Conservation (phyloP, 2,888 invertebrate genomes). For the Fragum fragum region DNA sequence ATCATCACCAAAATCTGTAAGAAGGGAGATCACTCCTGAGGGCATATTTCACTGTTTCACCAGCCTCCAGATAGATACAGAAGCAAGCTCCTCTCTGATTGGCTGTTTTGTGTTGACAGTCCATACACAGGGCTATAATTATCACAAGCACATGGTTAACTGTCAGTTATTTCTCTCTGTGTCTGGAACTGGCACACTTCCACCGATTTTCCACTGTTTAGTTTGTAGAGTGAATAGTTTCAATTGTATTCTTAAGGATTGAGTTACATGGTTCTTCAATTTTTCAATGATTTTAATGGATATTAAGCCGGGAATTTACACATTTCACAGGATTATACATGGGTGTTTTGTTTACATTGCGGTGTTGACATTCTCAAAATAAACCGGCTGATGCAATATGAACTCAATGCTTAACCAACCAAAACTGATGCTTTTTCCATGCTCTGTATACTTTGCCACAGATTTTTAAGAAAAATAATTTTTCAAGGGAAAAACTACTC, state of each 20-base stretch:
- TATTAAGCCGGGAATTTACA: neutral
- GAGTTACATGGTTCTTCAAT: neutral
- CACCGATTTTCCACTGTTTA: conserved; percentile 4
- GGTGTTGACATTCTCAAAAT: conserved; percentile 19
- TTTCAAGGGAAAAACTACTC: neutral
- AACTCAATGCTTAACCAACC: conserved; percentile 17
- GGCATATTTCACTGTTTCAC: conserved; percentile 18
- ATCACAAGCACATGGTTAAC: conserved; percentile 60
- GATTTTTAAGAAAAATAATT: neutral
- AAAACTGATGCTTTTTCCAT: neutral
- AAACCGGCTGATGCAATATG: conserved; percentile 22
- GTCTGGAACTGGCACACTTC: conserved; percentile 12
- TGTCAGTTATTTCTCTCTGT: conserved; percentile 41
- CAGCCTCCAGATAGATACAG: conserved; percentile 30
- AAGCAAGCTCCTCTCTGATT: conserved; percentile 44
- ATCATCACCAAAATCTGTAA: neutral
- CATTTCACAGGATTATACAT: conserved; percentile 25
- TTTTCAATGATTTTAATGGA: conserved; percentile 21
- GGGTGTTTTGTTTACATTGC: conserved; percentile 23
- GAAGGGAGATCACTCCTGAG: conserved; percentile 55
- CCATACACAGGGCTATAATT: conserved; percentile 62
- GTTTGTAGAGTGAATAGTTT: conserved; percentile 1
- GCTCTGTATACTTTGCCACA: neutral
- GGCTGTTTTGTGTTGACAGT: conserved; percentile 57
- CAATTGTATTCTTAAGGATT: conserved; percentile 14